Base-by-base conservation (phyloP, 2,113 vertebrate species). In the Setophaga kirtlandii region DNA sequence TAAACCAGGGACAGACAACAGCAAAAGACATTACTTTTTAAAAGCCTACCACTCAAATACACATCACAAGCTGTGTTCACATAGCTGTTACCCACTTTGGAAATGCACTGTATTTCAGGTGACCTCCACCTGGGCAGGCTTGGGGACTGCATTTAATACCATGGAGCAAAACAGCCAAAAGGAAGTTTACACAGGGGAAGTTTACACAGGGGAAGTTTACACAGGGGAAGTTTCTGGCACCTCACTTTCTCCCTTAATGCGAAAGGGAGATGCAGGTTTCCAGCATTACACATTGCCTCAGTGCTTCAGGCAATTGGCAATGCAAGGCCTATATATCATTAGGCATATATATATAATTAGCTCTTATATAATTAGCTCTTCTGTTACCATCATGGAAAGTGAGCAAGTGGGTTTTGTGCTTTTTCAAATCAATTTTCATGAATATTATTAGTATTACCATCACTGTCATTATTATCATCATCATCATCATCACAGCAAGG, bases 401-500 rank as follows among this genome's bases (percentile, higher is more conserved):
- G 39, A 2, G 28, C 15, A 11, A 93, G 33, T 37, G 76, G 42
- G 24, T 86, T 59, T 83, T 4, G 2, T 58, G 41, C 11, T 60
- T 86, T 35, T 79, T 15, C 60, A 74, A 80, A 88, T 68, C 41
- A 27, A 76, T 83, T 94, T 95, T 42, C 37, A 75, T 73, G 17
- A 84, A 60, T 78, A 69, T 84, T 89, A 89, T 93, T 87, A 63
- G 68, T 63, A 55, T 63, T 75, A 50, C 22, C 76, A 83, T 71
- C 31, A 25, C 11, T 71, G 84, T 58, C 77, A 89, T 90, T 53
- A 92, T 79, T 37, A 58, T 82, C 73, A 75, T 18, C 67, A 88
- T 37, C 69, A 93, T 47, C 85, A 88, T 41, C 69, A 93, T 47
- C 85, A 68, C 83, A 93, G 92, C 85, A 83, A 86, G 83, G 69